These are phyloP conservation scores for Philhelius pedissequus DNA, from an alignment of 2,888 invertebrate genomes.

Conservation along the genomic window DNA sequence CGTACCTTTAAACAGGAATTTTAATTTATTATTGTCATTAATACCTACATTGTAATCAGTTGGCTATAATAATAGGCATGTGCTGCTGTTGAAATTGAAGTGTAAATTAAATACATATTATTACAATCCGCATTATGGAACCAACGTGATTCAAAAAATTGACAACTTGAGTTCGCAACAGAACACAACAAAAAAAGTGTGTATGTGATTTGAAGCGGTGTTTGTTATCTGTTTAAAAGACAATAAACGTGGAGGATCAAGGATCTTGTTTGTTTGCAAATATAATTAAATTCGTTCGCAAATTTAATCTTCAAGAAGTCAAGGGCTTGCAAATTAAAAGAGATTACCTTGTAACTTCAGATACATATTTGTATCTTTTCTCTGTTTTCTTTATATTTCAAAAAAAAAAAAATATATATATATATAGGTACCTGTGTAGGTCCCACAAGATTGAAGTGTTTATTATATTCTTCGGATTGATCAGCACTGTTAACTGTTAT, in stretches of 20 bases:
- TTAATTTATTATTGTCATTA: not conserved
- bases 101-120: not conserved
- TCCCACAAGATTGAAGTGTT: not conserved
- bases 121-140: not conserved
- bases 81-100: not conserved
- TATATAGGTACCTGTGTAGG: too few relatives aligned
- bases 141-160: not conserved
- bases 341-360: constrained; percentile 31
- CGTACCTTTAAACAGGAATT: not conserved
- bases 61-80: too few relatives aligned
- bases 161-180: not conserved
- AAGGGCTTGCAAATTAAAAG: constrained; percentile 45
- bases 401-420: not conserved
- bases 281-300: not conserved
- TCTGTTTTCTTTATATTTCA: not conserved
- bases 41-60: not conserved
- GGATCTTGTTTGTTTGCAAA: constrained; percentile 11
- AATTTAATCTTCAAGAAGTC: constrained; percentile 31
- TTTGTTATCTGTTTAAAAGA: not conserved
- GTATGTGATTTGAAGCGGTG: not conserved
- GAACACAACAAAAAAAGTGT: not conserved
- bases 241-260: constrained; percentile 7
- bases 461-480: constrained; percentile 7
- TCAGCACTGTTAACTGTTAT: constrained; percentile 29
- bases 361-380: constrained; percentile 4